phyloP scores from a whole-genome alignment of 2,888 invertebrate species.

The Amphipoea lucens region DNA sequence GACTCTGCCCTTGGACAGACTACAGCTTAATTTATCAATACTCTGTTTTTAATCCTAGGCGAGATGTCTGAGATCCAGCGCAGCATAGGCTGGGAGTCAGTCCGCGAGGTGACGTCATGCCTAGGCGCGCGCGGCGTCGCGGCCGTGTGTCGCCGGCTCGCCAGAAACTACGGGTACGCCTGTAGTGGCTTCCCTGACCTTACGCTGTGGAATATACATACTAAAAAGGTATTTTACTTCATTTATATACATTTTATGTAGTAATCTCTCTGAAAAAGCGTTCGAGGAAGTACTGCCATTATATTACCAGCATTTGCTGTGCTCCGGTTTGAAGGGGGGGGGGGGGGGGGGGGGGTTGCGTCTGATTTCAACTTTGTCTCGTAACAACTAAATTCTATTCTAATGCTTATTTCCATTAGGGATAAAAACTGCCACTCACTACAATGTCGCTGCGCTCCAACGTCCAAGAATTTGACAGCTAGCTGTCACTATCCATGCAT shows the following conservation, averaged over 20 bases:
- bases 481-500: too few species aligned
- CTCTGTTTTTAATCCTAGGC: conserved; percentile 66
- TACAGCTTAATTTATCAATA: background rate
- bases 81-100: conserved; percentile 68
- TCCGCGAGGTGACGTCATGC: conserved; percentile 87
- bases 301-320: background rate
- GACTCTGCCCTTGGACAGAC: background rate
- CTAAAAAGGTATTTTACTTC: conserved; percentile 82
- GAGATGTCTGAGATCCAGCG: conserved; percentile 78
- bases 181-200: conserved; percentile 96
- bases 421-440: too few species aligned
- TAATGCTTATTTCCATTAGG: background rate
- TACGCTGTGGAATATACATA: conserved; percentile 92
- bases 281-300: background rate
- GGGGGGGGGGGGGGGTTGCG: too few species aligned
- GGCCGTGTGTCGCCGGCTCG: conserved; percentile 91
- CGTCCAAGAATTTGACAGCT: too few species aligned
- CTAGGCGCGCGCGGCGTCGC: conserved; percentile 88
- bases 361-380: background rate
- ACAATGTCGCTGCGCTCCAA: too few species aligned
- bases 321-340: background rate
- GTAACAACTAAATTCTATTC: background rate
- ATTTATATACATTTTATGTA: too few species aligned
- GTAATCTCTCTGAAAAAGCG: background rate
- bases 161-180: conserved; percentile 90